Conservation (phyloP, 2,797 vertebrate genomes). For the Eidolon dupreanum region DNA sequence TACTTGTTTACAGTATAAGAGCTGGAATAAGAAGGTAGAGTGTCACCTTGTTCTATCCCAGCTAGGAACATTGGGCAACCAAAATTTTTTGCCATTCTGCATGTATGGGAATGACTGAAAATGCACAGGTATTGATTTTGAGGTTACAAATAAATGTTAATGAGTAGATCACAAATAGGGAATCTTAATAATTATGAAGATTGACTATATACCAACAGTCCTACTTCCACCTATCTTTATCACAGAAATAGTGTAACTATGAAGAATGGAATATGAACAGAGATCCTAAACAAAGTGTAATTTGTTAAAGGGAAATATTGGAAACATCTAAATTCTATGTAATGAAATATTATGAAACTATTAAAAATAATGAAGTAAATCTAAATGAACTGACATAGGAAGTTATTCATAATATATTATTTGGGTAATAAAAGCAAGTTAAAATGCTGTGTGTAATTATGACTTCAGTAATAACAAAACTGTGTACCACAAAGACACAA, state of each 20-base stretch:
- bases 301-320: conserved; percentile 1
- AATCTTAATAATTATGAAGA: neutral
- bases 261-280: neutral
- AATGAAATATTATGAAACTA: neutral
- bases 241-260: neutral
- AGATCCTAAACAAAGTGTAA: neutral
- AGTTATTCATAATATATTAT: neutral
- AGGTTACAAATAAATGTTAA: neutral
- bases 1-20: neutral
- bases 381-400: neutral
- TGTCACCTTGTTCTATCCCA: neutral
- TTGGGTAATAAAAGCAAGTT: neutral
- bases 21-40: neutral
- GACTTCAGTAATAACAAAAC: conserved; percentile 7
- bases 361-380: conserved; percentile 50
- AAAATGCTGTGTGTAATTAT: neutral
- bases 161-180: neutral
- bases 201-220: neutral
- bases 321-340: neutral
- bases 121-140: neutral
- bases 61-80: neutral
- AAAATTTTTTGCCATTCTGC: neutral
- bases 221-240: neutral
- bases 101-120: neutral
- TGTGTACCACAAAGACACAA: neutral